Evolutionary conservation across 2,113 vertebrate species (phyloP), one percentile per base, ranked within the genome.

Genomic region (Chaetodon auriga): DNA sequence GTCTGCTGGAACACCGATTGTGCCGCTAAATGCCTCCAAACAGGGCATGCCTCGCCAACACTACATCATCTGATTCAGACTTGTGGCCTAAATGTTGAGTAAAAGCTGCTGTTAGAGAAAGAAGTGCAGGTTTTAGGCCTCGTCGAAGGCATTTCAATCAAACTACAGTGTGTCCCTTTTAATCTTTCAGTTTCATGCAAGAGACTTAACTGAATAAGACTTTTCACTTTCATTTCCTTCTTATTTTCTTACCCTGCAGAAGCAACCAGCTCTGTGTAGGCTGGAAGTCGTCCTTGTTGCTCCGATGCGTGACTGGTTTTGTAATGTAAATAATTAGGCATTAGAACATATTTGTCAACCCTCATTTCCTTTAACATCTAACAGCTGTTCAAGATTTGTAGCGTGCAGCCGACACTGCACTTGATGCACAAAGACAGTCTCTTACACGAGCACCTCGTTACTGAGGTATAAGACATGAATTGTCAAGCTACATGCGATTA

Each of bases 371-470:
- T 57, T 16, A 35, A 61, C 53, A 18, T 41, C 45, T 0, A 38
- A 21, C 82, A 69, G 81, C 76, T 78, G 49, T 60, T 6, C 21
- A n/a, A 57, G 9, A 5, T 45, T 51, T 66, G 15, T n/a, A 8
- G 48, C 51, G 25, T 1, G 14, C 46, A 18, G 23, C 8, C 21
- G 46, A 45, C 7, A 14, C 49, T 10, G 11, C 6, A n/a, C 45
- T 2, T 41, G 18, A 62, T 62, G 41, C 43, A 55, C 66, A 81
- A 75, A 81, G 73, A 77, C 41, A 21, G 15, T 48, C 68, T 65
- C 49, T 30, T 14, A 61, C 55, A 58, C 38, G 13, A 81, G 38
- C 38, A 15, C 46, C 21, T 81, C 9, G 8, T 62, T 21, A 48
- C 1, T 64, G 62, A 81, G 30, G 30, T 63, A 30, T 58, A 43